Conservation (phyloP, 1,140 invertebrate genomes). For the Pogonomyrmex californicus region DNA sequence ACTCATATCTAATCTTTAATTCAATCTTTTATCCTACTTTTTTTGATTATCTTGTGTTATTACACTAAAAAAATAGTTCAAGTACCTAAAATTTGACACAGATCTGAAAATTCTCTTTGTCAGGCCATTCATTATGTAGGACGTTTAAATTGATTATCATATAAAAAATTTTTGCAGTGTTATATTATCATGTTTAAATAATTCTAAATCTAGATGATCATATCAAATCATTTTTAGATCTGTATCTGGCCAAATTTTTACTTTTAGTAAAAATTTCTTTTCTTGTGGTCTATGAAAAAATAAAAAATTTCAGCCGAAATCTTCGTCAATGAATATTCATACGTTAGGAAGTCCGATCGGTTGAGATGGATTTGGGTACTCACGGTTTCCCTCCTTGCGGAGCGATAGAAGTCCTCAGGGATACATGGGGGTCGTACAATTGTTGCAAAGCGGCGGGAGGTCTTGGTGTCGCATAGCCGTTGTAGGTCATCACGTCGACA, state of each 20-base stretch:
- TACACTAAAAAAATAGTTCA: background rate
- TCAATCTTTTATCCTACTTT: background rate
- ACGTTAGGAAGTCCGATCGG: background rate
- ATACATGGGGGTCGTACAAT: constrained; percentile 89
- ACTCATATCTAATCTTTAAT: background rate
- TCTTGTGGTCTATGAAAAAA: background rate
- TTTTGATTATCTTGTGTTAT: background rate
- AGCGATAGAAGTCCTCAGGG: constrained; percentile 88
- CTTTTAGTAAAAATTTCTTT: too few species aligned
- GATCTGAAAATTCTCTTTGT: too few species aligned
- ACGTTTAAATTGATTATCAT: too few species aligned
- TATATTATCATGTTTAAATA: too few species aligned
- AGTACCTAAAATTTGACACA: too few species aligned
- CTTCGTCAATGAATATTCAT: background rate
- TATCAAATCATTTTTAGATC: too few species aligned
- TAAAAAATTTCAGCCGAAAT: background rate
- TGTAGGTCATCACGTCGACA: constrained; percentile 84
- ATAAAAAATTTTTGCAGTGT: too few species aligned
- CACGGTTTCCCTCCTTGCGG: constrained; percentile 96
- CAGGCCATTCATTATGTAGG: too few species aligned
- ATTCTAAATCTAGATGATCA: too few species aligned
- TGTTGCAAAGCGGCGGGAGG: constrained; percentile 84
- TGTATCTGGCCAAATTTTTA: too few species aligned
- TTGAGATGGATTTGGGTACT: constrained; percentile 85
- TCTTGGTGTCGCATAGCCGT: constrained; percentile 83